Base-by-base conservation (phyloP, 2,113 vertebrate genomes). In the Rhinichthys klamathensis region DNA sequence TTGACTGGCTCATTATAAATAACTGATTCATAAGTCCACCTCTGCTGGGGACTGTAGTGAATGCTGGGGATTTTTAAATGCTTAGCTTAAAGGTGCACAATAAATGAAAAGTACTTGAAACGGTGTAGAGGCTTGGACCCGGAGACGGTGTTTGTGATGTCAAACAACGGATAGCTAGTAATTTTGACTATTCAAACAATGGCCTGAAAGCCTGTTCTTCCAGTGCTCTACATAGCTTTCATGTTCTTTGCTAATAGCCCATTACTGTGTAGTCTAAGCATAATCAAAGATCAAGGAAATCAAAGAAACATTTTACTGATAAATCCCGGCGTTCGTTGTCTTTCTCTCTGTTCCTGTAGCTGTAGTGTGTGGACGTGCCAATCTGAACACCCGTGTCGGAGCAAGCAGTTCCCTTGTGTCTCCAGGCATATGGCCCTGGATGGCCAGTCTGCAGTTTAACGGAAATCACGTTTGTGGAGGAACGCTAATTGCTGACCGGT, bases 381-480 rank as follows among this genome's bases (percentile, higher is more conserved):
- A 61, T 0, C 1, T 63, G 23, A 93, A 92, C 56, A 51, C 78
- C 1, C 80, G 86, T 30, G 8, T 88, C 11, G 7, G 16, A 5
- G 78, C 61, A 11, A 86, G 74, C 49, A 65, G 3, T 44, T 84
- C 85, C 0, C 87, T 91, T 56, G 58, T n/a, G 1, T 30, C 80
- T 0, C 73, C 79, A 1, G 91, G 77, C 1, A 7, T 16, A 2
- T 96, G 95, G 95, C 95, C 95, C 0, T 96, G 95, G 96, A 94
- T 96, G 88, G 95, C 93, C 32, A 96, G 95, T 85, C 76, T 96
- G 32, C 94, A 93, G 80, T 38, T 67, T 0, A 12, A 85, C 0
- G 60, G 90, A 0, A 0, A 0, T 0, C 95, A 95, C 1, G 15
- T 93, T 11, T 96, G 95, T 13, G 93, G 93, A 2, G 96, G 93